phyloP scores from a whole-genome alignment of 2,797 vertebrate genomes.

The Poeciliopsis gracilis region DNA sequence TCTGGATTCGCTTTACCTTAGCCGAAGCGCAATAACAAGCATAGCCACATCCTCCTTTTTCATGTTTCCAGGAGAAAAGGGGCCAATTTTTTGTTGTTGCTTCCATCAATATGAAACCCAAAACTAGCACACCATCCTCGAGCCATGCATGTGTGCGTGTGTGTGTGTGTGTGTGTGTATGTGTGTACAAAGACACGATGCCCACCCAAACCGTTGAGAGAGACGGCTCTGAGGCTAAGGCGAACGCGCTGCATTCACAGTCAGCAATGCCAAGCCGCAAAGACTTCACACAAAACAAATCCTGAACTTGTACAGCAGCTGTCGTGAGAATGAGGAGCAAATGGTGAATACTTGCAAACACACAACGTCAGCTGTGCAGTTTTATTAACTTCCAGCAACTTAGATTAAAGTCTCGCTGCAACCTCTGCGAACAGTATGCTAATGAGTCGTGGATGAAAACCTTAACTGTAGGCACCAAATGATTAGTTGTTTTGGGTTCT shows the following conservation, averaged over 20 bases:
- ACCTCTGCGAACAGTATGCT: slow-evolving; percentile 30
- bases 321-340: slow-evolving; percentile 69
- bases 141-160: neutral
- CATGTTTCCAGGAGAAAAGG: neutral
- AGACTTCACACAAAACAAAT: slow-evolving; percentile 69
- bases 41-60: neutral
- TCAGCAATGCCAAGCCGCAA: slow-evolving; percentile 45
- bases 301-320: slow-evolving; percentile 65
- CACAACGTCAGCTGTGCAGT: slow-evolving; percentile 49
- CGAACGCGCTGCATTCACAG: slow-evolving; percentile 46
- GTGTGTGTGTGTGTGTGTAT: neutral
- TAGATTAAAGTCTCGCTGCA: slow-evolving; percentile 25
- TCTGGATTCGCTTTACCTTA: neutral
- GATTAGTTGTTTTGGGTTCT: neutral
- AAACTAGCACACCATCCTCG: neutral
- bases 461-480: slow-evolving; percentile 6
- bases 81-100: neutral
- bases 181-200: slow-evolving; percentile 18
- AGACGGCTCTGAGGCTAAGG: slow-evolving; percentile 30
- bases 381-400: slow-evolving; percentile 40
- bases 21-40: neutral
- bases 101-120: neutral
- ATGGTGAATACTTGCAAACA: slow-evolving; percentile 45
- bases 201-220: slow-evolving; percentile 45
- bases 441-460: slow-evolving; percentile 14